A percentile compares a stretch with the other conserved stretches of the same genome.
Conservation (phyloP, 2,888 invertebrate genomes). For the Monochamus alternatus region DNA sequence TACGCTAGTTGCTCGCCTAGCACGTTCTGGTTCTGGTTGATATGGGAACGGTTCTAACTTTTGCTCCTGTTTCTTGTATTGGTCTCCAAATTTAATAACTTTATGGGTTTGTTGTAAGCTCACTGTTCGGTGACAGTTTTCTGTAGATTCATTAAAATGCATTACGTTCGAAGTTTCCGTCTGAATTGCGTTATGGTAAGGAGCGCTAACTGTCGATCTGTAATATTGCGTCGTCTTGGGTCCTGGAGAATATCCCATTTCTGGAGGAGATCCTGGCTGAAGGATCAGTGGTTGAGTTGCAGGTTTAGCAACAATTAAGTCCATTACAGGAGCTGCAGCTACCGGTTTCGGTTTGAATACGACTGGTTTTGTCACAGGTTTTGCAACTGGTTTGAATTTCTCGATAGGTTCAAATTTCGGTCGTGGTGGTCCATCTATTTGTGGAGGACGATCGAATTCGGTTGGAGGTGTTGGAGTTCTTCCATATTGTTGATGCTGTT, state of each 20-base stretch:
- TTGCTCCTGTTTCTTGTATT: conserved; percentile 63
- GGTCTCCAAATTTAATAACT: conserved; percentile 79
- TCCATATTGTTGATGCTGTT: conserved; percentile 69
- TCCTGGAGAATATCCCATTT: conserved; percentile 74
- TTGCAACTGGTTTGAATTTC: conserved; percentile 67
- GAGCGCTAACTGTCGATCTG: conserved; percentile 73
- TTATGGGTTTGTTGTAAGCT: conserved; percentile 81
- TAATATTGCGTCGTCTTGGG: conserved; percentile 73
- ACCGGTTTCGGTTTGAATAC: conserved; percentile 74
- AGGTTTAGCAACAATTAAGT: conserved; percentile 66
- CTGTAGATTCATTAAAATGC: conserved; percentile 81
- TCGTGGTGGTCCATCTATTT: conserved; percentile 68
- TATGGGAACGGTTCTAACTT: conserved; percentile 71
- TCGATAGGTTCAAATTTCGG: conserved; percentile 77
- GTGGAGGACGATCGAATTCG: conserved; percentile 74
- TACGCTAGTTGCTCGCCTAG: conserved; percentile 65
- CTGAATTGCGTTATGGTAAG: conserved; percentile 77
- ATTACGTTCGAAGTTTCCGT: conserved; percentile 81
- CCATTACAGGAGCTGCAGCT: conserved; percentile 63
- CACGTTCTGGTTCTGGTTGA: conserved; percentile 69
- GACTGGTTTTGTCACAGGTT: conserved; percentile 68
- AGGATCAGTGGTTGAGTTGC: conserved; percentile 66
- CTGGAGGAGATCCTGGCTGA: conserved; percentile 75
- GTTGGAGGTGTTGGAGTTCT: conserved; percentile 75
- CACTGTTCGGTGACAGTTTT: conserved; percentile 77